Conservation (phyloP, 2,888 invertebrate species). For the Cheilosia scutellata region DNA sequence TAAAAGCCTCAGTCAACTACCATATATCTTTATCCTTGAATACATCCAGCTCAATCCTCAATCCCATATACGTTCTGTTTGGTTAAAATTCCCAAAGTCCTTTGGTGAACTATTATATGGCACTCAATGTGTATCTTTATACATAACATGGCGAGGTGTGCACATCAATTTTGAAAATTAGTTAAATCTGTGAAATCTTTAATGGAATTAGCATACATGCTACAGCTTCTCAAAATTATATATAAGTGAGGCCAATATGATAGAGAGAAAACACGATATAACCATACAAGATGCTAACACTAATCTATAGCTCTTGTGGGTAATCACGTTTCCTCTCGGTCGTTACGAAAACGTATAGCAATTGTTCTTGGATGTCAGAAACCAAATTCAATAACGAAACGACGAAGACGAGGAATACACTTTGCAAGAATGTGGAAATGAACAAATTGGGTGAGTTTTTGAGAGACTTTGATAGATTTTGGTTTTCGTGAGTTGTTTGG, state of each 20-base stretch:
- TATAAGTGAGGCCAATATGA: background rate
- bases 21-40: background rate
- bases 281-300: background rate
- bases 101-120: no score
- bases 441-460: no score
- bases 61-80: background rate
- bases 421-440: no score
- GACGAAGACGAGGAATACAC: no score
- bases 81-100: no score
- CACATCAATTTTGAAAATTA: background rate
- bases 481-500: no score
- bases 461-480: no score
- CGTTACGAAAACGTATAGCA: no score
- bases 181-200: background rate
- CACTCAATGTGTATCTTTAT: no score
- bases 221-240: background rate
- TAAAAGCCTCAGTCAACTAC: background rate
- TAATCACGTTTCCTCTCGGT: background rate
- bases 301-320: background rate
- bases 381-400: background rate
- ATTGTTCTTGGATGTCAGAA: background rate
- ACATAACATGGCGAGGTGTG: background rate
- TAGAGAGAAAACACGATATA: background rate
- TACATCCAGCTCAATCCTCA: background rate
- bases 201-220: background rate